A percentile compares a stretch with the other conserved stretches of the same genome.
phyloP scores from a whole-genome alignment of 2,888 invertebrate species.

The Eubasilissa splendida region DNA sequence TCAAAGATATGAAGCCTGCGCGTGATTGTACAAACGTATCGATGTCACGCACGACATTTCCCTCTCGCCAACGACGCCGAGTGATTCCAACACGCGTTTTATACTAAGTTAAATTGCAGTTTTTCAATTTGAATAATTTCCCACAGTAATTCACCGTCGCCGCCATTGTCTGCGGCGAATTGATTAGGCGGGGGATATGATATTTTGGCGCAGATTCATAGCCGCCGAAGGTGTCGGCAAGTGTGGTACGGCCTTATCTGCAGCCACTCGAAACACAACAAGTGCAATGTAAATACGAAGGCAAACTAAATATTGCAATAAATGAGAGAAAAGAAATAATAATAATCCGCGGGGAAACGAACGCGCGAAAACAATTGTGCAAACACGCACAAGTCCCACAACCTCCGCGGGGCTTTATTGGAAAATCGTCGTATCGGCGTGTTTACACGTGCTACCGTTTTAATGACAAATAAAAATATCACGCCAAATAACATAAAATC shows the following conservation, averaged over 20 bases:
- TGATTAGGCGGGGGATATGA: constrained; percentile 36
- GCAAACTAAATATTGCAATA: constrained; percentile 57
- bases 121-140: too few species aligned
- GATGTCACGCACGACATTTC: too few species aligned
- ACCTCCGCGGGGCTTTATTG: constrained; percentile 31
- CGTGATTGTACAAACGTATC: too few species aligned
- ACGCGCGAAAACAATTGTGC: constrained; percentile 58
- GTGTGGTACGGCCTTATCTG: constrained; percentile 55
- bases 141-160: too few species aligned
- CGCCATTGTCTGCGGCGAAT: constrained; percentile 27
- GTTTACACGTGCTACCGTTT: constrained; percentile 51
- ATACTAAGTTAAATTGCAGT: too few species aligned
- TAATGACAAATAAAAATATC: constrained; percentile 25
- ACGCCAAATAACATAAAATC: neutral
- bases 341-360: constrained; percentile 46
- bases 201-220: constrained; percentile 46
- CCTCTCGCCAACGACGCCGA: too few species aligned
- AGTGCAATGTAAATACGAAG: constrained; percentile 58
- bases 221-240: constrained; percentile 47
- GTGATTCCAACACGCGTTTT: too few species aligned
- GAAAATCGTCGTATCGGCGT: constrained; percentile 14
- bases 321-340: constrained; percentile 55
- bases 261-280: constrained; percentile 57
- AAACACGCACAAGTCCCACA: constrained; percentile 49
- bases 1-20: too few species aligned